Percentiles rank a stretch among this genome's conserved stretches.
These are phyloP conservation scores for Phyllostomus hastatus DNA, from an alignment of 2,113 vertebrate genomes.

Conservation along the genomic window DNA sequence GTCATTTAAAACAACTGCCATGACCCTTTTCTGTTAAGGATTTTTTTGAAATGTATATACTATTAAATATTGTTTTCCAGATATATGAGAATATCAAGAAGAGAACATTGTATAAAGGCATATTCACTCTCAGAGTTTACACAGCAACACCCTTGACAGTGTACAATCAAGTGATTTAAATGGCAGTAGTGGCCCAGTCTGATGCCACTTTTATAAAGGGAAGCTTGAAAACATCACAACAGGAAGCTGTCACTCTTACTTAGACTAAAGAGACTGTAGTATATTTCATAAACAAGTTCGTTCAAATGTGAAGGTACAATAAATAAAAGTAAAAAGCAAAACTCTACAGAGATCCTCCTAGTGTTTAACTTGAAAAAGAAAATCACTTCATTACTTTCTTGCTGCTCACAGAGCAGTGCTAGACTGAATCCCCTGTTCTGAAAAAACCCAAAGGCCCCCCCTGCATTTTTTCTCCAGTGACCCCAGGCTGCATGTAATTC, in stretches of 20 bases:
- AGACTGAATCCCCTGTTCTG: not conserved
- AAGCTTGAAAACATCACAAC: constrained; percentile 63
- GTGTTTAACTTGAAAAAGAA: not conserved
- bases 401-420: not conserved
- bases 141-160: constrained; percentile 56
- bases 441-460: not conserved
- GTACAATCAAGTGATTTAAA: constrained; percentile 74
- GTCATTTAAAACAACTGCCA: not conserved
- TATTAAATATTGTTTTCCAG: constrained; percentile 57
- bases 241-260: constrained; percentile 67
- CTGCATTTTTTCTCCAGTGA: not conserved
- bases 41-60: not conserved
- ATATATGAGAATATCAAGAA: constrained; percentile 50
- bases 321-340: constrained; percentile 72
- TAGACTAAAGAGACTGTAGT: constrained; percentile 46
- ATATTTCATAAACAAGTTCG: constrained; percentile 73
- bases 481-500: not conserved
- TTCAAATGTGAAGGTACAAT: constrained; percentile 64
- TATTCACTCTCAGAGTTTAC: constrained; percentile 51
- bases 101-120: constrained; percentile 58
- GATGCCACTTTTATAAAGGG: constrained; percentile 51
- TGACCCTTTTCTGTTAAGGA: not conserved
- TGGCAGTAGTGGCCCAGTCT: constrained; percentile 54
- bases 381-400: not conserved
- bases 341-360: not conserved